Conservation (phyloP, 2,113 vertebrate genomes). For the Oceanites oceanicus region DNA sequence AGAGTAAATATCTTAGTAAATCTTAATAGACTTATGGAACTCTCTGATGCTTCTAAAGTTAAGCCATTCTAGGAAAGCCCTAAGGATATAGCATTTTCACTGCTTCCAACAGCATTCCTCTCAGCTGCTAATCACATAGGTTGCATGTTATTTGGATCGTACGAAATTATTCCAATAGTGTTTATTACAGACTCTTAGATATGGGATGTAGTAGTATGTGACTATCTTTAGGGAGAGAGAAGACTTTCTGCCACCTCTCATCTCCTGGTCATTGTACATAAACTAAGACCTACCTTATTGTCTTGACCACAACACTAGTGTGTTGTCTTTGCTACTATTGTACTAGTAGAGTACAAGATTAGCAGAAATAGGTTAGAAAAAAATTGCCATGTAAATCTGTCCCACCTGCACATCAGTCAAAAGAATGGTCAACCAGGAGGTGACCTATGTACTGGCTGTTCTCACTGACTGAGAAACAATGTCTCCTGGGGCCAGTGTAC, state of each 20-base stretch:
- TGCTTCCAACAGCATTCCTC: background rate
- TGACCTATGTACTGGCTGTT: background rate
- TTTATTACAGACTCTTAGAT: background rate
- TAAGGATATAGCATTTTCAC: background rate
- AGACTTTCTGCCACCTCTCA: background rate
- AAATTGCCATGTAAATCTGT: background rate
- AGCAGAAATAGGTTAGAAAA: background rate
- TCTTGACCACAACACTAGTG: background rate
- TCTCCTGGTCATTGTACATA: background rate
- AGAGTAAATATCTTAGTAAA: constrained; percentile 68
- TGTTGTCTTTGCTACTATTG: background rate
- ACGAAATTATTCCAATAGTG: background rate
- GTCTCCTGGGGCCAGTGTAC: background rate
- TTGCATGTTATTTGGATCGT: background rate
- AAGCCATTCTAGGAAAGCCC: background rate
- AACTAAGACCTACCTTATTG: background rate
- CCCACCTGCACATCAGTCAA: background rate
- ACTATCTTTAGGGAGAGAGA: background rate
- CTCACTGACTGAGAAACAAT: background rate
- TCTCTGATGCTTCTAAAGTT: background rate
- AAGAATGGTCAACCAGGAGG: background rate
- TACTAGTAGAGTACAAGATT: background rate
- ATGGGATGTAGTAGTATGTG: background rate
- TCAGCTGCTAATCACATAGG: background rate
- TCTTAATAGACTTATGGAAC: constrained; percentile 54